Evolutionary conservation across 2,888 invertebrate genomes (phyloP).

Genomic region (Lamellibrachia columna): DNA sequence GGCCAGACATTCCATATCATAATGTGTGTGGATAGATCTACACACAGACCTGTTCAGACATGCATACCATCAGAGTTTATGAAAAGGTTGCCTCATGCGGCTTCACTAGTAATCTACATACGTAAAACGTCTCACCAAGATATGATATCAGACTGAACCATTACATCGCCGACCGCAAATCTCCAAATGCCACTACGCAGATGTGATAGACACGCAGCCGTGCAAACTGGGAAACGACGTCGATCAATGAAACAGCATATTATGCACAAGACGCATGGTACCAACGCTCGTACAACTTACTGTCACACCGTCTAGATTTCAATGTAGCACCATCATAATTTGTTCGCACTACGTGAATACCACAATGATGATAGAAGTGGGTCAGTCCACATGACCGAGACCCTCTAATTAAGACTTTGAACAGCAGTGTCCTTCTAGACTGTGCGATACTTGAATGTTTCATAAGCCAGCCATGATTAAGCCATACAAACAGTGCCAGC

Average conservation of each 20-base stretch:
- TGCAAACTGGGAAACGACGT: background rate
- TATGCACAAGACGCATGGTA: background rate
- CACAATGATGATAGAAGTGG: background rate
- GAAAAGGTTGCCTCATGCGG: constrained; percentile 6
- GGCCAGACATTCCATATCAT: background rate
- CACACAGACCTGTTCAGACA: background rate
- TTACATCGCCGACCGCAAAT: background rate
- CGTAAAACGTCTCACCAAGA: background rate
- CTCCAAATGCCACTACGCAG: background rate
- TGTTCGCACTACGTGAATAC: background rate
- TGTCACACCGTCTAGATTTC: background rate
- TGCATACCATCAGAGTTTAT: background rate
- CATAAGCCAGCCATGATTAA: background rate
- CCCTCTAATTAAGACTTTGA: background rate
- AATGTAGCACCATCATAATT: background rate
- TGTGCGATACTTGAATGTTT: background rate
- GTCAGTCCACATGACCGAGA: background rate
- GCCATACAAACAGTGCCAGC: background rate
- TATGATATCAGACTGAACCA: background rate
- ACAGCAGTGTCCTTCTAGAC: background rate
- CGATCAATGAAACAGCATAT: background rate
- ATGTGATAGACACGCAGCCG: background rate
- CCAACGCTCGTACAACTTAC: background rate
- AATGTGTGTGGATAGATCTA: background rate
- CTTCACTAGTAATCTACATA: background rate